Evolutionary conservation across 2,113 vertebrate species (phyloP).

Genomic region (Ahaetulla prasina): DNA sequence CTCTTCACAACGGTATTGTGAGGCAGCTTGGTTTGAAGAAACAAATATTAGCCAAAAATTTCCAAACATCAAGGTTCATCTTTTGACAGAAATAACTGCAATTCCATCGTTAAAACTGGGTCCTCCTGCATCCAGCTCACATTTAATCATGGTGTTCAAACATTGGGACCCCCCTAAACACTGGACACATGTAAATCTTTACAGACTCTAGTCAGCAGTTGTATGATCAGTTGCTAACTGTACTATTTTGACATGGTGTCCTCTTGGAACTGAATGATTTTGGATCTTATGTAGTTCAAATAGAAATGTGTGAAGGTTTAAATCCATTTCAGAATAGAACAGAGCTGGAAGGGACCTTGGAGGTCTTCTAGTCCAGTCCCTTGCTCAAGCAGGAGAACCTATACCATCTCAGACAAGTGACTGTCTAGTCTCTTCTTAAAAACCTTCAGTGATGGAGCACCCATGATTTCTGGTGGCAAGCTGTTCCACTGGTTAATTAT

Average conservation of each 20-base stretch:
- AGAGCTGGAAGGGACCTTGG: too few species aligned
- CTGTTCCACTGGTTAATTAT: too few species aligned
- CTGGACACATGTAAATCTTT: background rate
- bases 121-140: background rate
- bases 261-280: background rate
- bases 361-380: too few species aligned
- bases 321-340: background rate
- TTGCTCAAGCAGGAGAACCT: too few species aligned
- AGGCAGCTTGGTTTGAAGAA: background rate
- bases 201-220: background rate
- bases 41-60: background rate
- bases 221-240: background rate
- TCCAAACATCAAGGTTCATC: background rate
- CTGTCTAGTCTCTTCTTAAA: too few species aligned
- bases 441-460: accelerated
- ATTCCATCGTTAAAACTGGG: background rate
- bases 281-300: background rate
- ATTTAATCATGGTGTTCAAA: background rate
- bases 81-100: background rate
- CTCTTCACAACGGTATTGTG: background rate
- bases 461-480: accelerated
- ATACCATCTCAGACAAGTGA: too few species aligned
- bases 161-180: background rate
- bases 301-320: background rate
- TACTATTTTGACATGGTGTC: background rate